Evolutionary conservation across 2,888 invertebrate species (phyloP).

Genomic region (Nephrotoma flavescens): DNA sequence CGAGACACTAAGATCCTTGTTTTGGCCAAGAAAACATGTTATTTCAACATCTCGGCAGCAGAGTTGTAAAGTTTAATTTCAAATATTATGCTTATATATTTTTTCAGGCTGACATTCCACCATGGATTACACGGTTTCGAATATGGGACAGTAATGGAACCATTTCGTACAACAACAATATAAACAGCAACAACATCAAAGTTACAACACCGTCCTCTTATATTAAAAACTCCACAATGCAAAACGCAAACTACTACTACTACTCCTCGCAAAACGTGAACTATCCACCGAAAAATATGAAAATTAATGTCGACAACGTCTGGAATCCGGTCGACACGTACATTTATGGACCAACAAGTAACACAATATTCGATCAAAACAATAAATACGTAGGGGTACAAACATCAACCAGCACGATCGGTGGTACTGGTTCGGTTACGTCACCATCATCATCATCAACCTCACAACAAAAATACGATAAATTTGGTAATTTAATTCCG

Average conservation of each 20-base stretch:
- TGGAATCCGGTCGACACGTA: constrained; percentile 34
- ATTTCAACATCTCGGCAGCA: too few species aligned
- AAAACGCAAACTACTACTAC: not conserved
- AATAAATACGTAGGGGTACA: constrained; percentile 27
- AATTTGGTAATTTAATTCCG: constrained; percentile 13
- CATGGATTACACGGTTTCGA: constrained; percentile 54
- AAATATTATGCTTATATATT: not conserved
- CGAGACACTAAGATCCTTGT: too few species aligned
- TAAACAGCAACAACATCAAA: not conserved
- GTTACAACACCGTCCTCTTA: constrained; percentile 23
- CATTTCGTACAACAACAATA: constrained; percentile 26
- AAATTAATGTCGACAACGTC: constrained; percentile 31
- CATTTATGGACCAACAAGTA: constrained; percentile 32
- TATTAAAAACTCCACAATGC: not conserved
- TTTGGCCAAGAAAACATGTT: too few species aligned
- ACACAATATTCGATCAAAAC: constrained; percentile 32
- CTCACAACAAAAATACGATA: constrained; percentile 19
- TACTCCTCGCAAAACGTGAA: not conserved
- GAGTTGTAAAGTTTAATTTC: too few species aligned
- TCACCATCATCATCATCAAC: constrained; percentile 14
- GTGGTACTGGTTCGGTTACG: not conserved
- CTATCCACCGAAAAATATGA: constrained; percentile 12
- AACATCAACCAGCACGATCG: not conserved
- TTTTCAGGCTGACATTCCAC: constrained; percentile 29
- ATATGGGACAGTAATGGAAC: constrained; percentile 58